These are phyloP conservation scores for Acrocephalus scirpaceus DNA, from an alignment of 2,797 vertebrate genomes.

Conservation along the genomic window DNA sequence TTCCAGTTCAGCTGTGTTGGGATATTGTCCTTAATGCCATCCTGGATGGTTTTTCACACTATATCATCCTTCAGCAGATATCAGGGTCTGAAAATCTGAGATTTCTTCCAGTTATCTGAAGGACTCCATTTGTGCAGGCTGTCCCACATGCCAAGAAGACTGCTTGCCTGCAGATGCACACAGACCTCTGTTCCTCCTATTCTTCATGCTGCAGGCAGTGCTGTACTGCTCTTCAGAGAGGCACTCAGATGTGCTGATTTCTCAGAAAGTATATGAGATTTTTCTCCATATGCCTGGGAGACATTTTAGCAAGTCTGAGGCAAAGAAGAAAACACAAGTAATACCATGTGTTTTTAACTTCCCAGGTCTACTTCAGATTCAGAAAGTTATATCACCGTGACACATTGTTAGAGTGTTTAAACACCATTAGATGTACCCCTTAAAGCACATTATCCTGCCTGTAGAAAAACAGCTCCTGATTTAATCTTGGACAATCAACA, in stretches of 20 bases:
- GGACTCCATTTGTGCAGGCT: background rate
- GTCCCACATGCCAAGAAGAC: background rate
- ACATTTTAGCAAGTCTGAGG: background rate
- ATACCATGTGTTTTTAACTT: background rate
- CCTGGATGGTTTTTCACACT: background rate
- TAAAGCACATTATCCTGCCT: background rate
- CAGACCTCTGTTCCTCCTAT: background rate
- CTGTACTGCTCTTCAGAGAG: background rate
- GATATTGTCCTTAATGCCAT: background rate
- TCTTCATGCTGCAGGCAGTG: background rate
- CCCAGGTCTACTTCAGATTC: background rate
- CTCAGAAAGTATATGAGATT: background rate
- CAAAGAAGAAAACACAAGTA: background rate
- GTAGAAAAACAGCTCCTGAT: background rate
- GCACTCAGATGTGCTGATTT: background rate
- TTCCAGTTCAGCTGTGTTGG: background rate
- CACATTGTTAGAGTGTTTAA: background rate
- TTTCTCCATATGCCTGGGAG: background rate
- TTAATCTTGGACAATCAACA: background rate
- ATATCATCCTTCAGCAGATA: fast-evolving
- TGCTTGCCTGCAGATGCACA: background rate
- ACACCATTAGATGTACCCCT: background rate
- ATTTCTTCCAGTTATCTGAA: background rate
- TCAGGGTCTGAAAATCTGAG: background rate
- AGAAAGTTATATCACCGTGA: background rate